Evolutionary conservation across 2,113 vertebrate species (phyloP).

Genomic region (Panthera tigris): DNA sequence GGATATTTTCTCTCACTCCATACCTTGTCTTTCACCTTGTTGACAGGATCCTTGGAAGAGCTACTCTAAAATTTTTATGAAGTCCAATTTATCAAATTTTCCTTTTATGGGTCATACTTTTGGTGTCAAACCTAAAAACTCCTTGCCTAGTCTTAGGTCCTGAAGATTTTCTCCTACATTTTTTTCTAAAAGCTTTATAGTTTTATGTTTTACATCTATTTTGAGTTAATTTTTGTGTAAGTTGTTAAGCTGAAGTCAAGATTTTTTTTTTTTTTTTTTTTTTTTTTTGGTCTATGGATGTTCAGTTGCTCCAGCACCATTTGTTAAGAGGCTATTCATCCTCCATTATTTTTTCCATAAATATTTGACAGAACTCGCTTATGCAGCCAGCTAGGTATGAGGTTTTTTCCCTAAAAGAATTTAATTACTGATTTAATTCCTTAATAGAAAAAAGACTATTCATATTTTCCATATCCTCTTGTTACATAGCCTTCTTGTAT

Average conservation of each 20-base stretch:
- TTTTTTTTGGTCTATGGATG: not conserved
- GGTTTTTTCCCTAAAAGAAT: not conserved
- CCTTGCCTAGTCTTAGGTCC: not conserved
- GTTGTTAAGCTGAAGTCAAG: not conserved
- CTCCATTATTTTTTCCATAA: not conserved
- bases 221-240: not conserved
- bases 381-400: not conserved
- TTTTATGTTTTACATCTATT: not conserved
- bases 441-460: not conserved
- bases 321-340: not conserved
- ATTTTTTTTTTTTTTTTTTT: not conserved
- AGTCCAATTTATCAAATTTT: not conserved
- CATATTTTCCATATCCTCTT: not conserved
- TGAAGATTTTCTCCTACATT: not conserved
- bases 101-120: not conserved
- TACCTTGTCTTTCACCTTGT: not conserved
- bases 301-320: not conserved
- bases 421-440: not conserved
- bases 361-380: not conserved
- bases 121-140: not conserved
- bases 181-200: not conserved
- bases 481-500: not conserved
- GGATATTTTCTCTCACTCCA: not conserved
- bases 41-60: not conserved
- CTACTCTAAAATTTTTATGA: not conserved